Conservation (phyloP, 2,888 invertebrate species). For the Hydrotaea diabolus region DNA sequence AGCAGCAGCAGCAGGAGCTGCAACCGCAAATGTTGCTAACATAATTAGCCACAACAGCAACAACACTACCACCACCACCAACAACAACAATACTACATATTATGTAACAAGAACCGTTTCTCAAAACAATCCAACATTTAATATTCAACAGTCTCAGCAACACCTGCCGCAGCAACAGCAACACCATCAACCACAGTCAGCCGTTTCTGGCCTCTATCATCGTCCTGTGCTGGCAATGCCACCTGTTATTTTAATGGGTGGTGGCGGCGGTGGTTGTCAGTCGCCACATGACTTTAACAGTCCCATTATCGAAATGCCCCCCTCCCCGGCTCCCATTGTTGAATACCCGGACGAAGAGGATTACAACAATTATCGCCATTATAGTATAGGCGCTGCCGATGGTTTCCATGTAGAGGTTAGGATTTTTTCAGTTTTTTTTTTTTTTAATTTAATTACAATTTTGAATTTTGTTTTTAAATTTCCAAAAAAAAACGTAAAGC, state of each 20-base stretch:
- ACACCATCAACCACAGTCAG: conserved; percentile 31
- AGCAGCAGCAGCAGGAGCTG: conserved; percentile 33
- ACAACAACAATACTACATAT: conserved; percentile 57
- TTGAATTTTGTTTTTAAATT: conserved; percentile 68
- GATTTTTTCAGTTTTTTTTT: conserved; percentile 72
- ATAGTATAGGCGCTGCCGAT: conserved; percentile 77
- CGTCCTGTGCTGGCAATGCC: conserved; percentile 81
- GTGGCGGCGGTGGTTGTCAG: conserved; percentile 79
- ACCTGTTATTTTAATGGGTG: conserved; percentile 82
- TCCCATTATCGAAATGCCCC: conserved; percentile 83
- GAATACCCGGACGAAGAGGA: conserved; percentile 96
- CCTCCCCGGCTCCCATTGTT: conserved; percentile 87
- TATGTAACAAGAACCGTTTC: conserved; percentile 56
- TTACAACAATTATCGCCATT: conserved; percentile 72
- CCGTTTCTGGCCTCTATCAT: conserved; percentile 73
- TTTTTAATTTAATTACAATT: conserved; percentile 49
- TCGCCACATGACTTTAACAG: conserved; percentile 78
- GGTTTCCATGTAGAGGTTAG: conserved; percentile 81
- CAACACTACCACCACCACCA: conserved; percentile 43
- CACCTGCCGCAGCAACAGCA: conserved; percentile 64
- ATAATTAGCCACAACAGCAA: conserved; percentile 43
- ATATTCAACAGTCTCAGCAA: conserved; percentile 58
- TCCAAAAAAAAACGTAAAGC: conserved; percentile 62
- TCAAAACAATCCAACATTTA: conserved; percentile 61
- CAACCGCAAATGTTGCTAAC: conserved; percentile 43